phyloP scores from a whole-genome alignment of 2,888 invertebrate genomes.

The Pycnomerus fuliginosus region DNA sequence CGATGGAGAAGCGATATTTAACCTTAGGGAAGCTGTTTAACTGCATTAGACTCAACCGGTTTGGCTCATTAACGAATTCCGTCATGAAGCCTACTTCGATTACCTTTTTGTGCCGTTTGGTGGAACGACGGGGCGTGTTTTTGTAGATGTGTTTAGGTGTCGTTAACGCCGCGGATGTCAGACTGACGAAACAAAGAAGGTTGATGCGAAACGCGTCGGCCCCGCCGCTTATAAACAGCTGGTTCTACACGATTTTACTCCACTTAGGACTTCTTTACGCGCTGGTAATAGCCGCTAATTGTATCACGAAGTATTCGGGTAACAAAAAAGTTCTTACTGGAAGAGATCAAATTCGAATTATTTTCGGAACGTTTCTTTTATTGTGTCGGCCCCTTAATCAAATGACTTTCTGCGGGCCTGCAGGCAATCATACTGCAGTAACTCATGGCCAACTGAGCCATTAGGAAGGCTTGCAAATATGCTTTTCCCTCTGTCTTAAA shows the following conservation, averaged over 20 bases:
- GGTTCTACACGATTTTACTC: conserved; percentile 29
- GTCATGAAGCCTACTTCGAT: conserved; percentile 35
- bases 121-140: conserved; percentile 29
- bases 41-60: conserved; percentile 33
- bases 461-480: no score
- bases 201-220: conserved; percentile 25
- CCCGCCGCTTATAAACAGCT: conserved; percentile 30
- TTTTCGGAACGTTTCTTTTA: no score
- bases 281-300: conserved; percentile 30
- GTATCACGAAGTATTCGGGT: conserved; percentile 23
- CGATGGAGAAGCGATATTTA: conserved; percentile 19
- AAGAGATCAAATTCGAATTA: conserved; percentile 7
- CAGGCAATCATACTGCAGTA: no score
- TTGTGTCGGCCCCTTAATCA: no score
- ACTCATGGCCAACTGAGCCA: no score
- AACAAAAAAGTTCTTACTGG: conserved; percentile 23
- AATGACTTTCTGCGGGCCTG: no score
- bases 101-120: conserved; percentile 33
- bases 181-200: conserved; percentile 26
- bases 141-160: conserved; percentile 31
- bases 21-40: conserved; percentile 27
- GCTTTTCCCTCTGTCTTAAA: no score
- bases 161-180: conserved; percentile 35
- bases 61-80: conserved; percentile 39
- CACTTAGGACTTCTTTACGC: conserved; percentile 22